A percentile compares a stretch with the other conserved stretches of the same genome.
These are phyloP conservation scores for Callimorpha dominula DNA, from an alignment of 2,888 invertebrate genomes.

Conservation along the genomic window DNA sequence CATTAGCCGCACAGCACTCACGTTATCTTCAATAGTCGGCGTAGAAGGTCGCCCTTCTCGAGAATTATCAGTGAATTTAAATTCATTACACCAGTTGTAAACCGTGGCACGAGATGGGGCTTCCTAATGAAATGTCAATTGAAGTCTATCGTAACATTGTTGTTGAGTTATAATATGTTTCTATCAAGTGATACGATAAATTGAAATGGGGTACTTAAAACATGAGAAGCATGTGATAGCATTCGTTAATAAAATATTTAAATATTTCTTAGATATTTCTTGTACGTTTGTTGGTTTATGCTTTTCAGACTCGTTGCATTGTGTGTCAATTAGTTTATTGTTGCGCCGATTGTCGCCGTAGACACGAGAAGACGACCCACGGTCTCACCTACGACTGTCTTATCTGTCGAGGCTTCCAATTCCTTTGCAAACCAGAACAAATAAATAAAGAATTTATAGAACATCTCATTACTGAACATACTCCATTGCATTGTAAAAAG, in stretches of 20 bases:
- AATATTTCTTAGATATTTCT: not conserved
- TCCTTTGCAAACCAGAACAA: constrained; percentile 68
- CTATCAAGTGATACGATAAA: too few species aligned
- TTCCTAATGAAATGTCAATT: too few species aligned
- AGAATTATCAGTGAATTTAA: too few species aligned
- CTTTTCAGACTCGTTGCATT: constrained; percentile 77
- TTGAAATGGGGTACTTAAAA: too few species aligned
- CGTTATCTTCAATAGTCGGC: too few species aligned
- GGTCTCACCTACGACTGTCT: constrained; percentile 76
- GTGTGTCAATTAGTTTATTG: constrained; percentile 79
- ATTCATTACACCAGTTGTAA: too few species aligned
- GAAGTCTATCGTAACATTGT: too few species aligned
- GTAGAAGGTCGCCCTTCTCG: too few species aligned
- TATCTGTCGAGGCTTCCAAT: constrained; percentile 74
- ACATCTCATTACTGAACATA: constrained; percentile 72
- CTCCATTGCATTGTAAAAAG: constrained; percentile 76
- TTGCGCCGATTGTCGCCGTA: constrained; percentile 77
- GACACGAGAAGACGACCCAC: constrained; percentile 74
- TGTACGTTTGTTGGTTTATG: not conserved
- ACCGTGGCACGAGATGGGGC: too few species aligned
- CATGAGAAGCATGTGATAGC: not conserved
- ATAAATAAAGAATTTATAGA: constrained; percentile 67
- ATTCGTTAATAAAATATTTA: not conserved
- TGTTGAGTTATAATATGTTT: too few species aligned
- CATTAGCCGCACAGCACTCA: too few species aligned